phyloP scores from a whole-genome alignment of 2,888 invertebrate genomes.

The Oxycera nigricornis region DNA sequence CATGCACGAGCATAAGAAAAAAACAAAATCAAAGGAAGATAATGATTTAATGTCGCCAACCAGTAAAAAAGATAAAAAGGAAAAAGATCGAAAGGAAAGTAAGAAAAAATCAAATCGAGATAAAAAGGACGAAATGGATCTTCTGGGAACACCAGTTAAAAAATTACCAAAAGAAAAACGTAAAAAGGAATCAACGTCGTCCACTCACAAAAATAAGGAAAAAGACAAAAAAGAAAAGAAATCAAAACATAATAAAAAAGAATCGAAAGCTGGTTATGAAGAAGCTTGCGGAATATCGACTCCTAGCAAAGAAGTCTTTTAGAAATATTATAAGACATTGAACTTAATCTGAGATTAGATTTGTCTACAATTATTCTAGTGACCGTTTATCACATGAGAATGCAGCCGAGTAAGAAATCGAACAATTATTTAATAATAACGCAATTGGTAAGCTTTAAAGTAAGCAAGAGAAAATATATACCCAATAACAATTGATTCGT shows the following conservation, averaged over 20 bases:
- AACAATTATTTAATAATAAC: slow-evolving; percentile 43
- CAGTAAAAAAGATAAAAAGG: slow-evolving; percentile 62
- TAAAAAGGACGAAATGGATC: slow-evolving; percentile 51
- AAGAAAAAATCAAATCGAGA: slow-evolving; percentile 51
- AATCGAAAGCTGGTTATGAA: slow-evolving; percentile 77
- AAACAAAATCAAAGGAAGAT: slow-evolving; percentile 53
- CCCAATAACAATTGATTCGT: slow-evolving; percentile 31
- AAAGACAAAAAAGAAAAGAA: slow-evolving; percentile 61
- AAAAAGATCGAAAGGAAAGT: slow-evolving; percentile 61
- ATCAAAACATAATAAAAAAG: slow-evolving; percentile 56
- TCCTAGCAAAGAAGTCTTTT: slow-evolving; percentile 84
- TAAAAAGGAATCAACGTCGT: slow-evolving; percentile 48
- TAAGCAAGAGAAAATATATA: slow-evolving; percentile 40
- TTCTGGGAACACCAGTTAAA: slow-evolving; percentile 60
- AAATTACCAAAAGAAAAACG: slow-evolving; percentile 60
- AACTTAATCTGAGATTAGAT: slow-evolving; percentile 28
- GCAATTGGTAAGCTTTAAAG: slow-evolving; percentile 45
- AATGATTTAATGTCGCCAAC: slow-evolving; percentile 1
- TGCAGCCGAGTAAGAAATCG: background rate
- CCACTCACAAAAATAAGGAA: slow-evolving; percentile 49
- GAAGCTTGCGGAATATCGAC: slow-evolving; percentile 91
- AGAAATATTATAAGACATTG: slow-evolving; percentile 49
- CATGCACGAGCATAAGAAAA: slow-evolving; percentile 51
- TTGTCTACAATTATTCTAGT: slow-evolving; percentile 28
- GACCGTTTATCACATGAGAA: slow-evolving; percentile 8